Percentiles rank a stretch among this genome's conserved stretches.
Conservation (phyloP, 92 coral and sea anemone species). For the Actinernus sp. region DNA sequence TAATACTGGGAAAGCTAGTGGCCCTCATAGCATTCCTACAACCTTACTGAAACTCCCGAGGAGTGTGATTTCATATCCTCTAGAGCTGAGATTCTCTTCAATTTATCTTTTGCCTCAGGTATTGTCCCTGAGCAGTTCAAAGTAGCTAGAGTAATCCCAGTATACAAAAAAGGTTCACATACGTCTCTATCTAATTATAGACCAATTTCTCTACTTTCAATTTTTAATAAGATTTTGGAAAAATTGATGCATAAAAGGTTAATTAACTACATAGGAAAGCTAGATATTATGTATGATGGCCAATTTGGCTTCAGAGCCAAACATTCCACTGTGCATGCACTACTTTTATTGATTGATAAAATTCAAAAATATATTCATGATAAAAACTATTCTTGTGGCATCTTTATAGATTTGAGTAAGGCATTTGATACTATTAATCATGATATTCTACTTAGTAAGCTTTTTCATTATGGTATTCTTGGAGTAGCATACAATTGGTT, state of each 20-base stretch:
- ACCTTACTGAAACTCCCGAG: slow-evolving; percentile 2
- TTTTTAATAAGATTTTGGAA: slow-evolving; percentile 28
- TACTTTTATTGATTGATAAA: slow-evolving; percentile 42
- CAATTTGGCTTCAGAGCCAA: slow-evolving; percentile 41
- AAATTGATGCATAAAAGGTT: slow-evolving; percentile 40
- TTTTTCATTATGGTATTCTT: slow-evolving; percentile 30
- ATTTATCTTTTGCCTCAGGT: not conserved
- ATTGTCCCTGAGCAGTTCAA: slow-evolving; percentile 13
- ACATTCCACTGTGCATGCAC: slow-evolving; percentile 49
- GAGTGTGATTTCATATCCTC: not conserved
- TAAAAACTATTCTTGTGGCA: slow-evolving; percentile 46
- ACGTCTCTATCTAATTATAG: slow-evolving; percentile 12
- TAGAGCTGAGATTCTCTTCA: slow-evolving; percentile 7
- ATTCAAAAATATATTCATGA: slow-evolving; percentile 61
- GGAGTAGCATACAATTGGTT: slow-evolving; percentile 32
- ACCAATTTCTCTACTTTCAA: slow-evolving; percentile 25
- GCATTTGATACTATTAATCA: slow-evolving; percentile 48
- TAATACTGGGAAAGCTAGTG: not conserved
- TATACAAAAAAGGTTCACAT: slow-evolving; percentile 4
- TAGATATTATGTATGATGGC: slow-evolving; percentile 14
- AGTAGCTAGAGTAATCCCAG: not conserved
- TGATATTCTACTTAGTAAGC: slow-evolving; percentile 32
- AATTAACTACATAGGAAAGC: slow-evolving; percentile 18
- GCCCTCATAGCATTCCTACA: slow-evolving; percentile 6
- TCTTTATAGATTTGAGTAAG: slow-evolving; percentile 41